phyloP scores from a whole-genome alignment of 1,140 invertebrate genomes.

The Macrocentrus cingulum region DNA sequence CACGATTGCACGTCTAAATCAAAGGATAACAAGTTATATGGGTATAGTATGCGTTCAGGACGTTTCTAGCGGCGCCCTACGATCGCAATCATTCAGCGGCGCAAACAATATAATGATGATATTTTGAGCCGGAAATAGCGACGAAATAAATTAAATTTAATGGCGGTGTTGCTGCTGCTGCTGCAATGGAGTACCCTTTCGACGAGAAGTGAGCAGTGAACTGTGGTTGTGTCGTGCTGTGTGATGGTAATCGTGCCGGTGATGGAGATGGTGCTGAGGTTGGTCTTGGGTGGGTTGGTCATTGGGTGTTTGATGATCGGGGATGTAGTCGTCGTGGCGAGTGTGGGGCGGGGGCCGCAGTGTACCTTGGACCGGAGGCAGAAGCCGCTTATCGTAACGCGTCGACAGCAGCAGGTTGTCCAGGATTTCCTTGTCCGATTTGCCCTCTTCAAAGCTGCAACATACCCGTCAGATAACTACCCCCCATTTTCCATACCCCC shows the following conservation, averaged over 20 bases:
- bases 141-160: too few relatives aligned
- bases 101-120: not conserved
- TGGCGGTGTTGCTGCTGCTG: not conserved
- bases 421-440: conserved; percentile 86
- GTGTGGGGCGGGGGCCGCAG: conserved; percentile 55
- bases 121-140: too few relatives aligned
- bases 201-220: conserved; percentile 55
- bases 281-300: conserved; percentile 36
- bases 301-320: conserved; percentile 40
- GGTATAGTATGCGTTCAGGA: too few relatives aligned
- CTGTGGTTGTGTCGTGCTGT: conserved; percentile 57
- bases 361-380: conserved; percentile 82
- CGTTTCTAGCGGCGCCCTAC: too few relatives aligned
- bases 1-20: too few relatives aligned
- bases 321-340: conserved; percentile 53
- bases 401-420: conserved; percentile 78
- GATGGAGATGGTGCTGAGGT: conserved; percentile 52
- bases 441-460: conserved; percentile 81
- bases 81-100: not conserved
- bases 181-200: conserved; percentile 48
- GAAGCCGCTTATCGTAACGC: conserved; percentile 83
- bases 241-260: conserved; percentile 50
- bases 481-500: not conserved
- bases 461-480: conserved; percentile 33
- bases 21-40: too few relatives aligned